Evolutionary conservation across 2,113 vertebrate genomes (phyloP).

Genomic region (Gambusia affinis): DNA sequence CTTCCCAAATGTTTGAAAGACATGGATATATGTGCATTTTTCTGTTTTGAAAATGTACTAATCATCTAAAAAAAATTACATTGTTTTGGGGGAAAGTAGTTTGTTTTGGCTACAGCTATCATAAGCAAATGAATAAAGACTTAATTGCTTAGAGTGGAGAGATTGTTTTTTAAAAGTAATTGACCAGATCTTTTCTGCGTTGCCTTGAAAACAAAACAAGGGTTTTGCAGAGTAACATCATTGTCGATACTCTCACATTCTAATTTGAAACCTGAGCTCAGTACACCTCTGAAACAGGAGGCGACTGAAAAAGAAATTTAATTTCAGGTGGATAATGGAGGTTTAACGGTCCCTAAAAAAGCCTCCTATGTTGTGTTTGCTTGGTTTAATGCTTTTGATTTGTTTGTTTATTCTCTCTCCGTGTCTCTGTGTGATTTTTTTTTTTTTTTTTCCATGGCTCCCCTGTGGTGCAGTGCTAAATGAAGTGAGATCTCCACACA

Average conservation of each 20-base stretch:
- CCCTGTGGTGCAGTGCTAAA: constrained; percentile 70
- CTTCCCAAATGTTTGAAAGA: too few species aligned
- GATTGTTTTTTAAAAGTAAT: too few species aligned
- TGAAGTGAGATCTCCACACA: constrained; percentile 62
- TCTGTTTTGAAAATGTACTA: too few species aligned
- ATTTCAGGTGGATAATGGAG: constrained; percentile 67
- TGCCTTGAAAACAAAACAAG: constrained; percentile 6
- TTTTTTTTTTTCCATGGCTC: constrained; percentile 36
- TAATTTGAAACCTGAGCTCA: constrained; percentile 32
- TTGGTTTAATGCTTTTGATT: constrained; percentile 75
- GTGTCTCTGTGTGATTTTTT: constrained; percentile 53
- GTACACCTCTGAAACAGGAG: constrained; percentile 13
- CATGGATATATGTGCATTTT: too few species aligned
- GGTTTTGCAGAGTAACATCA: constrained; percentile 3
- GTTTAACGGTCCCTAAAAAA: constrained; percentile 66
- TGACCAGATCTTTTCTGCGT: too few species aligned
- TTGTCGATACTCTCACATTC: constrained; percentile 9
- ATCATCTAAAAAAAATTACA: too few species aligned
- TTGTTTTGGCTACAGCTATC: too few species aligned
- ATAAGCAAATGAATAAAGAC: too few species aligned
- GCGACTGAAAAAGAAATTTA: constrained; percentile 57
- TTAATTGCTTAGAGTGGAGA: too few species aligned
- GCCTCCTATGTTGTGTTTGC: constrained; percentile 54
- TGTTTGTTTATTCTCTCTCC: constrained; percentile 77
- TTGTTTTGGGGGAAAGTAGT: too few species aligned